Base-by-base conservation (phyloP, 2,797 vertebrate genomes). In the Mus minutoides region DNA sequence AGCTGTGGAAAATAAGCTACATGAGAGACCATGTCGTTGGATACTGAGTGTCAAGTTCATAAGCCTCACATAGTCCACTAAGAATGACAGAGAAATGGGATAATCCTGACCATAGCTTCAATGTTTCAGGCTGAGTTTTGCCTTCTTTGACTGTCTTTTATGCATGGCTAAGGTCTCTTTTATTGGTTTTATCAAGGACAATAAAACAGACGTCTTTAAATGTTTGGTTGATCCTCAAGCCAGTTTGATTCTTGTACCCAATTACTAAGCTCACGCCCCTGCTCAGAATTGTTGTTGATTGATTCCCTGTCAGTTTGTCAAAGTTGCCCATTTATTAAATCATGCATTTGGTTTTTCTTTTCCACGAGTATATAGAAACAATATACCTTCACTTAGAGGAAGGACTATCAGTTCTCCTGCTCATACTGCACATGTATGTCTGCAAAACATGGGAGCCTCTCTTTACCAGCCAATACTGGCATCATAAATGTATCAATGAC, bases 401-500 rank as follows among this genome's bases (percentile, higher is more conserved):
- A n/a, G 13, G 60, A n/a, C 21, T 46, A 6, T 69, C 46, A 52
- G 62, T 52, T 14, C 19, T 13, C 69, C 83, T 85, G 11, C 12
- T n/a, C 56, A 69, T 4, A 52, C 34, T n/a, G 52, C 34, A 52
- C 10, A 26, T 46, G 58, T 46, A 64, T 26, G 12, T 49, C 49
- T 73, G 26, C 52, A 75, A 31, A 21, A 58, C 37, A 17, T 8
- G 69, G 67, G 46, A 78, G 49, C 52, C 21, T 9, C 88, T 93
- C 43, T 95, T 31, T 84, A 43, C 67, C 67, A 85, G 87, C 76
- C 84, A 95, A 73, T 96, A 73, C 92, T 90, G 78, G 94, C 80
- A 94, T 92, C 85, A 92, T 89, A 92, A 97, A 96, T 89, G 79
- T 69, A 77, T 62, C 83, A 95, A 97, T 94, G 95, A 80, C 88